These are phyloP conservation scores for Mormyrus lacerda DNA, from an alignment of 2,113 vertebrate genomes.

Conservation along the genomic window DNA sequence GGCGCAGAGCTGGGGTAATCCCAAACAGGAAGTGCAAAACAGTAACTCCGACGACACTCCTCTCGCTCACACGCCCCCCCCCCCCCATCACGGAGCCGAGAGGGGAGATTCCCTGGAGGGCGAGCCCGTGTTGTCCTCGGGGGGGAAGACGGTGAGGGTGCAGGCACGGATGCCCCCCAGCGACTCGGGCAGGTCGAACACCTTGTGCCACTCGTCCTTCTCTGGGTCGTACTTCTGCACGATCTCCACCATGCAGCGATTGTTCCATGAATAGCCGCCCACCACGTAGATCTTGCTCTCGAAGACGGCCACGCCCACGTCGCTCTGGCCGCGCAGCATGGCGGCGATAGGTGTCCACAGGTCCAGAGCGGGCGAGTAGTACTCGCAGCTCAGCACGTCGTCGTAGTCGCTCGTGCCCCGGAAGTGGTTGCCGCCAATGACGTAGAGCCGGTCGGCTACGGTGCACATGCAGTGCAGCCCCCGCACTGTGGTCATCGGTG, in stretches of 20 bases:
- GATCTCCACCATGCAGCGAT: conserved; percentile 98
- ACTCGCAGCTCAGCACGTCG: conserved; percentile 96
- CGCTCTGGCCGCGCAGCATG: conserved; percentile 96
- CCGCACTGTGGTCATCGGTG: conserved; percentile 94
- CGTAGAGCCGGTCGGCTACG: conserved; percentile 91
- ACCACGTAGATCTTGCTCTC: conserved; percentile 98
- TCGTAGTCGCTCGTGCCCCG: conserved; percentile 97
- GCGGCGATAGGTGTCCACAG: conserved; percentile 95
- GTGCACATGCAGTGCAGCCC: conserved; percentile 99
- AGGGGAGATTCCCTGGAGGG: conserved; percentile 92
- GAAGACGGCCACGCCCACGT: conserved; percentile 95
- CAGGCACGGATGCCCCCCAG: conserved; percentile 96
- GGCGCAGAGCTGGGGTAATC: conserved; percentile 55
- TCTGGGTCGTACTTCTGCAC: conserved; percentile 98
- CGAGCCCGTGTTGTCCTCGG: conserved; percentile 84
- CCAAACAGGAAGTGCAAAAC: conserved; percentile 68
- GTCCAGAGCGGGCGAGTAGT: conserved; percentile 91
- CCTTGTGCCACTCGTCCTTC: conserved; percentile 98
- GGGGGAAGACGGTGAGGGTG: conserved; percentile 93
- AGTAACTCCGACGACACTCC: conserved; percentile 50
- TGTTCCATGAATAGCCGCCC: conserved; percentile 99
- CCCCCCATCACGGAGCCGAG: conserved; percentile 80
- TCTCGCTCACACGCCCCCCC: conserved; percentile 21
- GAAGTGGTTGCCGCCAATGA: conserved; percentile 98
- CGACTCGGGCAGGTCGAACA: conserved; percentile 96